Conservation (phyloP, 1,140 invertebrate species). For the Pemphigus obesinymphae region DNA sequence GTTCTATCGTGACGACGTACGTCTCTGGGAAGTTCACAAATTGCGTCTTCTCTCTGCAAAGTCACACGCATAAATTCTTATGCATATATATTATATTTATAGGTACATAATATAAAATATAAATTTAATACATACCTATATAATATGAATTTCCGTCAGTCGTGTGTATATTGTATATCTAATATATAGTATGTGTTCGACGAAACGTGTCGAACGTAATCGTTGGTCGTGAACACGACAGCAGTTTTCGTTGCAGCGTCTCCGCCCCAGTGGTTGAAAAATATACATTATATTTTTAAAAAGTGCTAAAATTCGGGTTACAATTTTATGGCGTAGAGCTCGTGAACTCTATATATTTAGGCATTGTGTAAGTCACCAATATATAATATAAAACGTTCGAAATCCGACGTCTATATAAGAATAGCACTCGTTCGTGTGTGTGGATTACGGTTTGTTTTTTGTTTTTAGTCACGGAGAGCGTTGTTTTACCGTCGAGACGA, state of each 20-base stretch:
- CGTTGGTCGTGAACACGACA: not conserved
- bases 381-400: too few species aligned
- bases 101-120: too few species aligned
- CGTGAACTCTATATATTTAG: not conserved
- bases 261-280: too few species aligned
- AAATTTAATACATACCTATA: too few species aligned
- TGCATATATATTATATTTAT: too few species aligned
- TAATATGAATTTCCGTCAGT: too few species aligned
- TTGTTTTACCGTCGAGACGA: not conserved
- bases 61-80: too few species aligned
- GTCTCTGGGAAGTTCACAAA: too few species aligned
- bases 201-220: constrained; percentile 17
- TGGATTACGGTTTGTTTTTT: not conserved
- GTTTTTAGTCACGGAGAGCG: not conserved
- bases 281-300: not conserved
- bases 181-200: too few species aligned
- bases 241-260: not conserved
- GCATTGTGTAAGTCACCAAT: not conserved
- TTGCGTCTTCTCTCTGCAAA: too few species aligned
- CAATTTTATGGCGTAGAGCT: not conserved
- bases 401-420: not conserved
- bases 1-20: too few species aligned
- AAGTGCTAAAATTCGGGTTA: not conserved
- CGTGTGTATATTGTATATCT: too few species aligned
- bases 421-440: not conserved